Evolutionary conservation across 2,888 invertebrate genomes (phyloP), one percentile per base, ranked within the genome.

Genomic region (Drosophila prostipennis): DNA sequence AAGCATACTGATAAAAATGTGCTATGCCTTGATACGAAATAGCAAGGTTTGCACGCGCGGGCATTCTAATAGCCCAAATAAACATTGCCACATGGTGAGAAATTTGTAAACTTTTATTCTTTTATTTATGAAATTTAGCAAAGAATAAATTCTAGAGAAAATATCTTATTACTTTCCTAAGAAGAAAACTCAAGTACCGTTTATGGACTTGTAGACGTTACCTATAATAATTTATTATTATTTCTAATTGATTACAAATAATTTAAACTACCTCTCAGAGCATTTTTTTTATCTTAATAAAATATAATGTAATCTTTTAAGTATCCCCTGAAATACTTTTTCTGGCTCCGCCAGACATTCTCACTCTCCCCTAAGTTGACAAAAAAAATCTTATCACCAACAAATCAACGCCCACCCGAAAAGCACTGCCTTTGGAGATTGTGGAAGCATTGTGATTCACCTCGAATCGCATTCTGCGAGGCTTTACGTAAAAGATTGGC

Each of bases 401-500:
- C 16, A 70, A 77, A 64, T 68, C 13, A 72, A 61, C 36, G 68
- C 56, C 53, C 43, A 48, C 53, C 58, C 23, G 8, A 23, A 57
- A 42, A 36, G 19, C 48, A 7, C 39, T 53, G 48, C 26, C 36
- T 26, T 52, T 26, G 23, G 37, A 42, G 51, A 46, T 39, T 53
- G 19, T 43, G 56, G 46, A 51, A 46, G 49, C 26, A 19, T 39
- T n/a, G 16, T 87, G 87, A 80, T 64, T 87, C 80, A 80, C 37
- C 43, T 14, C 40, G 58, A 42, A 42, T 72, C 49, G 61, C 61
- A 60, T 60, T 61, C 63, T 49, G 29, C 39, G 43, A 14, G 61
- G 60, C 43, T 70, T 70, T 70, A 70, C 72, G 70, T 72, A 72
- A 70, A 26, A 54, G 45, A 51, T 51, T 57, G 40, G 10, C 23